phyloP scores from a whole-genome alignment of 2,113 vertebrate genomes.

The Rhinopomastus cyanomelas region DNA sequence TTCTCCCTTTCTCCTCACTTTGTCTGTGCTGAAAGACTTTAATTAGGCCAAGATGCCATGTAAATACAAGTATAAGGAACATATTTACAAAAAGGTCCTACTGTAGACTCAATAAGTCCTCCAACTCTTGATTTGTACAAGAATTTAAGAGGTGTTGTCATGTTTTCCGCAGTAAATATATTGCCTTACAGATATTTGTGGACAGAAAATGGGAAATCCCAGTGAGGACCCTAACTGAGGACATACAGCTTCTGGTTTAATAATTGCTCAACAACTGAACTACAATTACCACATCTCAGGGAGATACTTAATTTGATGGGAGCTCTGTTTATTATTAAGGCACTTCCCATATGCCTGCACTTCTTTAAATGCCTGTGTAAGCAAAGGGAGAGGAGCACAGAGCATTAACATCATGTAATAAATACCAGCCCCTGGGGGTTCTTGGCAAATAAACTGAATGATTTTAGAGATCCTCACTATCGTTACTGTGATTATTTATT shows the following conservation, averaged over 20 bases:
- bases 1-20: background rate
- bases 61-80: background rate
- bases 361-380: background rate
- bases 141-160: slow-evolving; percentile 11
- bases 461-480: slow-evolving; percentile 36
- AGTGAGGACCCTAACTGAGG: background rate
- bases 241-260: background rate
- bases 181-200: background rate
- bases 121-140: background rate
- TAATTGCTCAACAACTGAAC: background rate
- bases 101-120: background rate
- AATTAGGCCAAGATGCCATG: background rate
- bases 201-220: background rate
- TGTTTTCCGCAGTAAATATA: background rate
- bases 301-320: background rate
- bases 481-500: slow-evolving; percentile 41
- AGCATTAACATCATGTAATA: background rate
- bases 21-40: background rate
- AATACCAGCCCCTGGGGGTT: slow-evolving; percentile 38
- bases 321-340: too few species aligned
- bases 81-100: background rate
- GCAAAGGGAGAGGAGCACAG: background rate
- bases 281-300: background rate
- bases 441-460: slow-evolving; percentile 57
- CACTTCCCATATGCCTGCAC: background rate